Conservation (phyloP, 1,140 invertebrate genomes). For the Drosophila saltans region DNA sequence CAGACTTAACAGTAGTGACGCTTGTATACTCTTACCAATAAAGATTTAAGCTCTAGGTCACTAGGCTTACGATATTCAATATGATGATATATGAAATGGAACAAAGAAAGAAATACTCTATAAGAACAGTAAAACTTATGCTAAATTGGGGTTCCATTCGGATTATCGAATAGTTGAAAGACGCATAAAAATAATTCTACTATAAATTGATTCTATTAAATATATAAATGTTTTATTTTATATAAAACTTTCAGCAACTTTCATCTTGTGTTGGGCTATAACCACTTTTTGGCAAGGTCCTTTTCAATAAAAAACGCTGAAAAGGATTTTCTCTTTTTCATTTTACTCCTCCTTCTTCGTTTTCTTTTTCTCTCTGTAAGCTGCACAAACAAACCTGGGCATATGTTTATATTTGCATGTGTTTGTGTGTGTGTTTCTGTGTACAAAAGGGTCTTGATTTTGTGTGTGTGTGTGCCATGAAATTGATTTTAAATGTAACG, state of each 20-base stretch:
- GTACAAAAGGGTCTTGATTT: conserved; percentile 34
- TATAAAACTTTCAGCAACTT: no score
- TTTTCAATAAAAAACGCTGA: conserved; percentile 16
- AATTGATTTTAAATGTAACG: conserved; percentile 78
- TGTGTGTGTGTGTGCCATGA: conserved; percentile 46
- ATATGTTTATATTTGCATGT: conserved; percentile 73
- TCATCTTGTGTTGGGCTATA: neutral
- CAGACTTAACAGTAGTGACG: neutral
- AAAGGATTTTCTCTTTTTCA: conserved; percentile 15
- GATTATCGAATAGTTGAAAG: no score
- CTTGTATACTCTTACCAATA: neutral
- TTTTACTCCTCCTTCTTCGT: neutral
- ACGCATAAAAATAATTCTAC: no score
- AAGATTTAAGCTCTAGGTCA: no score
- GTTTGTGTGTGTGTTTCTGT: conserved; percentile 25
- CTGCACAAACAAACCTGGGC: conserved; percentile 34
- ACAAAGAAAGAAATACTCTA: no score
- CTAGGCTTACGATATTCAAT: no score
- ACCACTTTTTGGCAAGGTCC: neutral
- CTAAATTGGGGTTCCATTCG: no score
- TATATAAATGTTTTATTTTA: no score
- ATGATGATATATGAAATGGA: no score
- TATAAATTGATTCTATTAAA: no score
- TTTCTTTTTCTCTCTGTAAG: conserved; percentile 37
- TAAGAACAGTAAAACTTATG: no score